Evolutionary conservation across 1,140 invertebrate species (phyloP).

Genomic region (Colletes latitarsis): DNA sequence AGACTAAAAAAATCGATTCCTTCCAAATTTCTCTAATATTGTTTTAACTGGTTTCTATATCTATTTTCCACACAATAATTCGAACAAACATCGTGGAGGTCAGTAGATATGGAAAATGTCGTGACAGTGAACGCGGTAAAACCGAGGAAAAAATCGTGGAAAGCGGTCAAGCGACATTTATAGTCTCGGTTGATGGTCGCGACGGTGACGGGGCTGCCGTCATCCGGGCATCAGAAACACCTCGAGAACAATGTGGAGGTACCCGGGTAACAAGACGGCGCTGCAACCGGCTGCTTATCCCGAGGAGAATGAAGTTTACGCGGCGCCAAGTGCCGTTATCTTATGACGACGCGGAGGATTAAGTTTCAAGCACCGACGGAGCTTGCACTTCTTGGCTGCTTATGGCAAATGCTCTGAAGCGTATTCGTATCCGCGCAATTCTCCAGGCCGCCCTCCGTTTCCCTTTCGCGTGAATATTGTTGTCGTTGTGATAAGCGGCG

Average conservation of each 20-base stretch:
- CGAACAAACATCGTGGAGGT: no score
- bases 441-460: not conserved
- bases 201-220: not conserved
- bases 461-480: constrained; percentile 7
- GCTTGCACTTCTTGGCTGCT: constrained; percentile 54
- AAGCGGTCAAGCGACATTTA: no score
- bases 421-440: constrained; percentile 33
- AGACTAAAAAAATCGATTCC: no score
- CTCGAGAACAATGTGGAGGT: constrained; percentile 44
- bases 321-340: constrained; percentile 62
- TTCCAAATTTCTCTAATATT: no score
- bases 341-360: constrained; percentile 64
- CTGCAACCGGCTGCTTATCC: constrained; percentile 48
- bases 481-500: constrained; percentile 23
- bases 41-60: no score
- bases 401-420: constrained; percentile 42
- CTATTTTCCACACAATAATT: no score
- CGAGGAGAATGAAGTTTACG: constrained; percentile 63
- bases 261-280: constrained; percentile 44
- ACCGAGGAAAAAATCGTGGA: no score
- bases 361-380: constrained; percentile 60
- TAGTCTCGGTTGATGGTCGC: no score
- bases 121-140: no score
- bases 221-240: constrained; percentile 3
- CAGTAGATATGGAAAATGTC: no score